Conservation (phyloP, 2,797 vertebrate genomes). For the Etheostoma perlongum region DNA sequence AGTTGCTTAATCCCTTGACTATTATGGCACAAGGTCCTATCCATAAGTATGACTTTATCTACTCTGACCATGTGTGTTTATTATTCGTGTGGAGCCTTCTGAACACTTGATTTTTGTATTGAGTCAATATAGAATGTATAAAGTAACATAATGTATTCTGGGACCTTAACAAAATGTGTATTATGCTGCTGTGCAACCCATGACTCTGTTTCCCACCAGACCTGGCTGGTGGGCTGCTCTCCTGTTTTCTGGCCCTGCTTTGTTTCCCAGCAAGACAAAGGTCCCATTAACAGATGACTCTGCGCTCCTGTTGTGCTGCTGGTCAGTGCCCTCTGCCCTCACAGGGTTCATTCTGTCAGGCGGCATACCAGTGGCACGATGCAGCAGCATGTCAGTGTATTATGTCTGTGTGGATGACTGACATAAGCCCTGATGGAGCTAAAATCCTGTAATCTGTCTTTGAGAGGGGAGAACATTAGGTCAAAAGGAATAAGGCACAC, state of each 20-base stretch:
- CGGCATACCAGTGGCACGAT: slow-evolving; percentile 51
- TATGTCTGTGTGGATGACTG: slow-evolving; percentile 13
- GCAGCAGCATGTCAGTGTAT: slow-evolving; percentile 25
- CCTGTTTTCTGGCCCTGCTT: slow-evolving; percentile 59
- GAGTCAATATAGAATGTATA: slow-evolving; percentile 25
- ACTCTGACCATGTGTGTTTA: background rate
- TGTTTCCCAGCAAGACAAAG: slow-evolving; percentile 73
- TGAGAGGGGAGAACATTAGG: background rate
- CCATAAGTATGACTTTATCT: background rate
- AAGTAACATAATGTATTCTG: slow-evolving; percentile 39
- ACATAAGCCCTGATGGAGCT: slow-evolving; percentile 11
- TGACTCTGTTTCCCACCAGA: slow-evolving; percentile 49
- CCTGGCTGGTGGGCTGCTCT: slow-evolving; percentile 33
- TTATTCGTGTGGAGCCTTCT: background rate
- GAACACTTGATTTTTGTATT: slow-evolving; percentile 12
- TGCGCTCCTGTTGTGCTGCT: slow-evolving; percentile 78
- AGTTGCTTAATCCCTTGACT: background rate
- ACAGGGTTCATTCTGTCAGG: slow-evolving; percentile 54
- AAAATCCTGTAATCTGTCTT: slow-evolving; percentile 17
- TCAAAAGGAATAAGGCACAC: background rate
- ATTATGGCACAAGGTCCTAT: background rate
- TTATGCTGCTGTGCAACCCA: slow-evolving; percentile 48
- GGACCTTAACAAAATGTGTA: slow-evolving; percentile 51
- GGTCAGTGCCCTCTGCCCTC: slow-evolving; percentile 48
- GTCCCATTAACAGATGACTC: slow-evolving; percentile 76